Evolutionary conservation across 2,888 invertebrate genomes (phyloP), one percentile per base, ranked within the genome.

Genomic region (Hemithea aestivaria): DNA sequence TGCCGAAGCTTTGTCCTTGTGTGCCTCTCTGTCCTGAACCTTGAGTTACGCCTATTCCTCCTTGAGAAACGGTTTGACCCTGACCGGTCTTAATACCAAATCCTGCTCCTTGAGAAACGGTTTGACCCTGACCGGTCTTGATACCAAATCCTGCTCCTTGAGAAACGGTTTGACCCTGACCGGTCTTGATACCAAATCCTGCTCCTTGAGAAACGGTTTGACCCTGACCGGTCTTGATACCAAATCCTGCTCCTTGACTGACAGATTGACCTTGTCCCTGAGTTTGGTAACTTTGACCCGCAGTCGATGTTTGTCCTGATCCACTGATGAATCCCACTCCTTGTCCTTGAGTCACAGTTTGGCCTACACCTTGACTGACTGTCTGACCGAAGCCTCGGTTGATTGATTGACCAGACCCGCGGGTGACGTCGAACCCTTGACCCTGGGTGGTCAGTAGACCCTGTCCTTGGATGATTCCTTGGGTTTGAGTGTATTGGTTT

Each of bases 401-500:
- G 1, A 38, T 38, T 5, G 40, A 27, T 25, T 44, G 38, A 7
- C 57, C 56, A 10, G 40, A 29, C 6, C 58, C 58, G 10, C 41
- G 43, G 29, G 27, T 49, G 20, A 47, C 38, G n/a, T 36, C 33
- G 4, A 20, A 10, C 1, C 57, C 57, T 29, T 52, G 54, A 4
- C 51, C 50, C 34, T 54, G 48, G 11, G n/a, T 36, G 6, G 39
- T 43, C 7, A 26, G 2, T 28, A 30, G 39, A 10, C 55, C 55
- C 27, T 45, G 43, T 7, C 51, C 46, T 47, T 57, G 58, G 11
- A 26, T 43, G 1, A 58, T 32, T 27, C 46, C 51, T 43, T 53
- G 57, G 12, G 57, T 59, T 23, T 59, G 55, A 0, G 57, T 40
- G 48, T 35, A 54, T 28, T 57, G 48, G 7, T 51, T 51, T 20